Percentiles rank a stretch among this genome's conserved stretches.
Evolutionary conservation across 2,888 invertebrate genomes (phyloP).

Genomic region (Tanaodytes sp.): DNA sequence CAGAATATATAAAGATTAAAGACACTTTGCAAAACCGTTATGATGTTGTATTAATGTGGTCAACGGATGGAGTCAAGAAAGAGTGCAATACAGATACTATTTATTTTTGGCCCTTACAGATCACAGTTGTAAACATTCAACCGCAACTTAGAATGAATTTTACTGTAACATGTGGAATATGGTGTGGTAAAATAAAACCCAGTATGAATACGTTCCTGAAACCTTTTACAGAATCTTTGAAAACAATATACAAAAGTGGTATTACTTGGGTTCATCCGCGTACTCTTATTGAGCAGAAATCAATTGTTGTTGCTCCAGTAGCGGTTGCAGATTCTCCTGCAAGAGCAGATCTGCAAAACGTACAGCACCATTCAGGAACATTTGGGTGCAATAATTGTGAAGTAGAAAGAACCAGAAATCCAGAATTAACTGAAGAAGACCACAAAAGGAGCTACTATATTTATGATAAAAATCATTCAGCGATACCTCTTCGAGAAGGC

Average conservation of each 20-base stretch:
- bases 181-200: constrained; percentile 6
- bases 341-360: constrained; percentile 33
- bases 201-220: constrained; percentile 4
- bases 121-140: constrained; percentile 12
- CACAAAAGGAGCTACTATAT: constrained; percentile 16
- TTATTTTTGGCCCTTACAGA: constrained; percentile 13
- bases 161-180: constrained; percentile 10
- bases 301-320: constrained; percentile 17
- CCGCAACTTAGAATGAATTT: constrained; percentile 7
- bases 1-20: constrained; percentile 15
- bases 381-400: constrained; percentile 27
- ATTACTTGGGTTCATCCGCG: constrained; percentile 24
- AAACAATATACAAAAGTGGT: constrained; percentile 8
- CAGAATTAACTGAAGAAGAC: background rate
- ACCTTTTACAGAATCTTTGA: constrained; percentile 5
- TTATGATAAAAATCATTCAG: constrained; percentile 12
- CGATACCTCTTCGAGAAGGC: constrained; percentile 7
- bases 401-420: constrained; percentile 11
- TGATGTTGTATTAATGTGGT: constrained; percentile 27
- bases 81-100: too few species aligned
- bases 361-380: constrained; percentile 16
- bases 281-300: constrained; percentile 4
- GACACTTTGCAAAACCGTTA: background rate
- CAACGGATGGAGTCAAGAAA: constrained; percentile 19
- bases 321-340: constrained; percentile 29